A percentile compares a stretch with the other conserved stretches of the same genome.
Conservation (phyloP, 2,113 vertebrate species). For the Pogona vitticeps region DNA sequence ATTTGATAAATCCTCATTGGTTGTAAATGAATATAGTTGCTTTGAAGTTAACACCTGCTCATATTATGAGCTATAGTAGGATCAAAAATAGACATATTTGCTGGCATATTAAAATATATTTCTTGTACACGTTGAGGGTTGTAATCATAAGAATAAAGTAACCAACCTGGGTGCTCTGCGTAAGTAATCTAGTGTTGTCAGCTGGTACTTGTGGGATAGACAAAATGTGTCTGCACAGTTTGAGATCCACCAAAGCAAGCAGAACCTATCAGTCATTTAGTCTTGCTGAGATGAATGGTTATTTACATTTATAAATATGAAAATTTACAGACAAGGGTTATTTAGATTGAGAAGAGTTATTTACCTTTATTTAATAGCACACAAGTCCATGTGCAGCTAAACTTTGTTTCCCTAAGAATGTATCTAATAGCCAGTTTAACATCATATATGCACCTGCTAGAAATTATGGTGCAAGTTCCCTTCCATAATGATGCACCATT, state of each 20-base stretch:
- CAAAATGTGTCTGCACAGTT: neutral
- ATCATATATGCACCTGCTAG: no score
- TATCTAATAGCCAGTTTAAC: no score
- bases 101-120: neutral
- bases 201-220: neutral
- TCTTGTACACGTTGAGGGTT: neutral
- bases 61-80: neutral
- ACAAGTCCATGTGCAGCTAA: neutral
- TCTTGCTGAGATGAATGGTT: neutral
- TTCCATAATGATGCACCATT: neutral
- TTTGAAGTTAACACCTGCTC: slow-evolving; percentile 4
- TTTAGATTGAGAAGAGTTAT: no score
- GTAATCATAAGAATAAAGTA: neutral
- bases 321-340: no score
- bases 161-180: neutral
- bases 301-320: neutral
- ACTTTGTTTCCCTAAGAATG: no score
- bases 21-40: neutral
- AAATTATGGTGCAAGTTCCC: no score
- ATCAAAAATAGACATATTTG: neutral
- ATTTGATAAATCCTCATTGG: neutral
- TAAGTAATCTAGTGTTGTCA: neutral
- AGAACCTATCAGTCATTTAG: neutral
- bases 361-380: neutral
- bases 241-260: neutral